A percentile compares a stretch with the other conserved stretches of the same genome.
phyloP scores from a whole-genome alignment of 2,888 invertebrate genomes.

The Amblyteles armatorius region DNA sequence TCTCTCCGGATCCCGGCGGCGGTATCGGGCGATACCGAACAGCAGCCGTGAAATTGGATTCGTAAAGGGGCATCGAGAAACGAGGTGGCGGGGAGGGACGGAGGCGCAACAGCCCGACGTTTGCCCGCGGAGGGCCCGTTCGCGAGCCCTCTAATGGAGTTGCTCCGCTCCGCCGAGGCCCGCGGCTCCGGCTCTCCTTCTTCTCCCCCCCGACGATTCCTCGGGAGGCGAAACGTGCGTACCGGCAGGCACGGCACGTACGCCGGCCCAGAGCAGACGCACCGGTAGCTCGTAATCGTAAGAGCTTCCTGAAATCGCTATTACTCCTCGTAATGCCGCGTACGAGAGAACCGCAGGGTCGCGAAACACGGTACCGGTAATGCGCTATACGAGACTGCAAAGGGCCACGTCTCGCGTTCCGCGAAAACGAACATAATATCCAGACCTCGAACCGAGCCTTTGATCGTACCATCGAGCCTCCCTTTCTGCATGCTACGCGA shows the following conservation, averaged over 20 bases:
- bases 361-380: conserved; percentile 23
- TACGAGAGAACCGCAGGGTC: conserved; percentile 23
- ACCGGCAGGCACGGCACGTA: neutral
- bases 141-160: conserved; percentile 59
- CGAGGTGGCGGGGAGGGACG: conserved; percentile 32
- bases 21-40: conserved; percentile 58
- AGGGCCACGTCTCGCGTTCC: conserved; percentile 32
- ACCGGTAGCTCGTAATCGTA: conserved; percentile 55
- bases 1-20: conserved; percentile 16
- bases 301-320: conserved; percentile 57
- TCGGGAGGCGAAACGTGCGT: conserved; percentile 32
- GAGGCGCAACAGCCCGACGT: conserved; percentile 46
- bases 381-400: conserved; percentile 26
- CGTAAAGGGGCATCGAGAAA: conserved; percentile 63
- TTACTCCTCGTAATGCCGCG: conserved; percentile 52
- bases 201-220: conserved; percentile 34
- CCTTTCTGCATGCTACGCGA: neutral
- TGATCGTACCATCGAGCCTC: conserved; percentile 58
- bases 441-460: conserved; percentile 58
- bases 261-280: conserved; percentile 12
- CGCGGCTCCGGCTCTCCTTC: conserved; percentile 18
- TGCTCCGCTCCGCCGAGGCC: conserved; percentile 34
- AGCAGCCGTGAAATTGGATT: conserved; percentile 66
- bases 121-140: conserved; percentile 35
- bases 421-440: conserved; percentile 58